Base-by-base conservation (phyloP, 2,888 invertebrate genomes). In the Dorcus hopei region DNA sequence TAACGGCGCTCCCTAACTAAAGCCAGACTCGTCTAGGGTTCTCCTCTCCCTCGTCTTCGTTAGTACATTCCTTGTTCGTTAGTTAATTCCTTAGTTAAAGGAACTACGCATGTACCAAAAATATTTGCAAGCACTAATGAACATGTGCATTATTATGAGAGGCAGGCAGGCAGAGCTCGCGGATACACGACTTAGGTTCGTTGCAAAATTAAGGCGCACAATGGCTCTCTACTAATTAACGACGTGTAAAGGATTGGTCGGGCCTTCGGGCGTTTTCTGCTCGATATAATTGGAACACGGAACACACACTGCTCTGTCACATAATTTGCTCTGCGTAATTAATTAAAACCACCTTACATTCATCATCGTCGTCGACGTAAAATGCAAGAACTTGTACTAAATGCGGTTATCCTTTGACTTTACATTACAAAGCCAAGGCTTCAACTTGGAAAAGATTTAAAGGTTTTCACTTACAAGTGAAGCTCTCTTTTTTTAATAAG, bases 61-160 rank as follows among this genome's bases (percentile, higher is more conserved):
- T 67, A 67, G 67, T 61, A 63, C 63, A 67, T 67, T 64, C 64
- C 62, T 64, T 62, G 65, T 66, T 66, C 64, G 66, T 66, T 64
- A 67, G 67, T 67, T 67, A 65, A 67, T 64, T 67, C 65, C 67
- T 65, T 64, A 61, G 62, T 64, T 66, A 66, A 61, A 64, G 66
- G 64, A 65, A 64, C 64, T 63, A 65, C 65, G 65, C 65, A 65
- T 64, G 64, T 60, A 60, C 66, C 65, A 55, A 66, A 66, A 66
- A 66, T 66, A 65, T 66, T 66, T 62, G 66, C 59, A 61, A 65
- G 66, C 57, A 63, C 66, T 66, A 66, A 66, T 65, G 66, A 66
- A 66, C 64, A 66, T 57, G 60, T 60, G 59, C 59, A 59, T 59
- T 59, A 56, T 59, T 58, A 58, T 47, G 53, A 54, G 58, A 58